phyloP scores from a whole-genome alignment of 2,797 vertebrate species.

The Galago senegalensis region DNA sequence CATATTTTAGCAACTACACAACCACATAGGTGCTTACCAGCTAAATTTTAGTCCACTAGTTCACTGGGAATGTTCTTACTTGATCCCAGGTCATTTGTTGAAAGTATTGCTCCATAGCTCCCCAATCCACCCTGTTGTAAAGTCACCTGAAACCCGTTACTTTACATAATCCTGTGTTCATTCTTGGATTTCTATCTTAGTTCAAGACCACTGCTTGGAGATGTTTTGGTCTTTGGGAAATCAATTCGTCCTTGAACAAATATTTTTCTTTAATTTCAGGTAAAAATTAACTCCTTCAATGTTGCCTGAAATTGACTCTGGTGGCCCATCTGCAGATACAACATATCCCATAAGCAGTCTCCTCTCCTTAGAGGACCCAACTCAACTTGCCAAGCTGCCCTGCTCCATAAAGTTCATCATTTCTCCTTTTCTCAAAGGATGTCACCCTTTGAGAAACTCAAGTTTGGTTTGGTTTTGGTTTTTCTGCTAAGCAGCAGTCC shows the following conservation, averaged over 20 bases:
- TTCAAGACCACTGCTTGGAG: not conserved
- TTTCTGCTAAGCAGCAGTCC: not conserved
- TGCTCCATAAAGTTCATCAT: not conserved
- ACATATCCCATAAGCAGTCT: not conserved
- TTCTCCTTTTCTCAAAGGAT: not conserved
- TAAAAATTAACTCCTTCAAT: not conserved
- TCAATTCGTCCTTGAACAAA: slow-evolving; percentile 22
- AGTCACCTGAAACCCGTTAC: not conserved
- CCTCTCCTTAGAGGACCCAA: not conserved
- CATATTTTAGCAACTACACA: not conserved
- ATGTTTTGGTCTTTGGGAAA: slow-evolving; percentile 28
- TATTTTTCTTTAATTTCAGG: slow-evolving; percentile 31
- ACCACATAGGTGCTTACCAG: not conserved
- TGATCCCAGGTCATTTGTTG: not conserved
- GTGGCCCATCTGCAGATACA: not conserved
- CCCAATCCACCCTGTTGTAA: not conserved
- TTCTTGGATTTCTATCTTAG: not conserved
- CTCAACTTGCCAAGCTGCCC: not conserved
- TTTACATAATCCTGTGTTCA: not conserved
- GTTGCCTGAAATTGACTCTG: not conserved
- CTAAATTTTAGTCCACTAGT: not conserved
- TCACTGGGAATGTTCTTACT: slow-evolving; percentile 12
- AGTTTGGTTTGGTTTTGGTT: not conserved
- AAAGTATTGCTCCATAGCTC: not conserved
- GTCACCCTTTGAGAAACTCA: not conserved